These are phyloP conservation scores for Tetramorium bicarinatum DNA, from an alignment of 2,888 invertebrate genomes.

Conservation along the genomic window DNA sequence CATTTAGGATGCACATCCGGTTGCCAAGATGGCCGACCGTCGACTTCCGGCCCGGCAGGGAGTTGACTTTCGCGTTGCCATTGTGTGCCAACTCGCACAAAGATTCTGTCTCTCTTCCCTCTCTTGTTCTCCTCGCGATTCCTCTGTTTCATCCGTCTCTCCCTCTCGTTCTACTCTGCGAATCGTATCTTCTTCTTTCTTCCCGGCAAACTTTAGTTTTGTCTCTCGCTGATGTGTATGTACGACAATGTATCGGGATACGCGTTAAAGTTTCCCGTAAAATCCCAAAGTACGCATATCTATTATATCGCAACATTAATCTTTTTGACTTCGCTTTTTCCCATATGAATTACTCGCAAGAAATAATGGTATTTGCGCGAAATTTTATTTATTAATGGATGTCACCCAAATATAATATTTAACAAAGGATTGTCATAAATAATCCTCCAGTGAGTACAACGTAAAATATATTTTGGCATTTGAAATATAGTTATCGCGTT, in stretches of 20 bases:
- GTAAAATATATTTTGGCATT: conserved; percentile 24
- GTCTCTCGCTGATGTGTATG: conserved; percentile 39
- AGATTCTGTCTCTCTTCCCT: conserved; percentile 68
- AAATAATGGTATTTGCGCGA: neutral
- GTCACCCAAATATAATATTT: conserved; percentile 12
- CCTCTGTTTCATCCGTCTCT: conserved; percentile 43
- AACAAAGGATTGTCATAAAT: conserved; percentile 42
- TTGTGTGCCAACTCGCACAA: conserved; percentile 79
- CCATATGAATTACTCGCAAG: neutral
- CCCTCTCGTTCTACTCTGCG: conserved; percentile 47
- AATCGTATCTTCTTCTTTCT: conserved; percentile 46
- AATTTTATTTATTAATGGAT: neutral
- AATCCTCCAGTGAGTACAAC: conserved; percentile 24
- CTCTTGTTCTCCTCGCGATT: conserved; percentile 54
- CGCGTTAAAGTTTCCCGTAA: conserved; percentile 22
- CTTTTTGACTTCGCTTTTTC: neutral
- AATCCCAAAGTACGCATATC: conserved; percentile 31
- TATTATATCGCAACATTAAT: conserved; percentile 28
- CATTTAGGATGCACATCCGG: conserved; percentile 84
- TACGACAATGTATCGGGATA: conserved; percentile 37
- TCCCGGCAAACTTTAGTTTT: conserved; percentile 48
- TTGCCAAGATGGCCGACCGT: conserved; percentile 83
- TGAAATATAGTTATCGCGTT: conserved; percentile 55
- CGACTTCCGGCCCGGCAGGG: conserved; percentile 80
- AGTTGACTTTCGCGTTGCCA: conserved; percentile 77